Evolutionary conservation across 2,797 vertebrate species (phyloP).

Genomic region (Acrossocheilus fasciatus): DNA sequence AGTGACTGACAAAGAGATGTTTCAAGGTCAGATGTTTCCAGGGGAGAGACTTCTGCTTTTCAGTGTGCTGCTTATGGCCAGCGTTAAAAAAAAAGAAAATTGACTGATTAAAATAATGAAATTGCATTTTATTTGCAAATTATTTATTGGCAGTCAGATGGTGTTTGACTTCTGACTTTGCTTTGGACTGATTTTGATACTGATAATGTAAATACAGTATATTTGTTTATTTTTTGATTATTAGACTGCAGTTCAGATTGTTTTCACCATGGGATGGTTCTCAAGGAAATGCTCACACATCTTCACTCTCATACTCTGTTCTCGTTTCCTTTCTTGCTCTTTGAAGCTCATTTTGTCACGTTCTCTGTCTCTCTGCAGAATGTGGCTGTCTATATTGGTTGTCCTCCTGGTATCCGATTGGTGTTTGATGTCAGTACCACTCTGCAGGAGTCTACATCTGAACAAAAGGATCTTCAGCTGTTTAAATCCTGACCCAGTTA

Average conservation of each 20-base stretch:
- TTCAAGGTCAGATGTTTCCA: background rate
- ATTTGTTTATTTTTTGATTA: background rate
- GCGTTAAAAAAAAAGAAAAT: background rate
- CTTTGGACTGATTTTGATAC: background rate
- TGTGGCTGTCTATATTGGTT: background rate
- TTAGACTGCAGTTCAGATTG: background rate
- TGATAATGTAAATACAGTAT: background rate
- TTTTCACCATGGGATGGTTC: background rate
- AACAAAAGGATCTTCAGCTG: background rate
- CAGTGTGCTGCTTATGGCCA: background rate
- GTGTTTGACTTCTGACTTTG: background rate
- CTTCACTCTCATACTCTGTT: background rate
- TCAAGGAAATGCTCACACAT: background rate
- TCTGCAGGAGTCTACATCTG: background rate
- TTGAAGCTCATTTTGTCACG: background rate
- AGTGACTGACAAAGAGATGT: background rate
- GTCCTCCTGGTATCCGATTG: background rate
- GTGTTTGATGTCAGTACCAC: background rate
- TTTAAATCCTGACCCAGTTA: constrained; percentile 9
- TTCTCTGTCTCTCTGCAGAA: background rate
- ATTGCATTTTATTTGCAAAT: background rate
- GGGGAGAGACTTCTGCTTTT: background rate
- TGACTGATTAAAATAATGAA: background rate
- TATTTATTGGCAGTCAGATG: background rate
- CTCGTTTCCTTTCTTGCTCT: background rate